Evolutionary conservation across 2,888 invertebrate species (phyloP), one percentile per base, ranked within the genome.

Genomic region (Leptothorax acervorum): DNA sequence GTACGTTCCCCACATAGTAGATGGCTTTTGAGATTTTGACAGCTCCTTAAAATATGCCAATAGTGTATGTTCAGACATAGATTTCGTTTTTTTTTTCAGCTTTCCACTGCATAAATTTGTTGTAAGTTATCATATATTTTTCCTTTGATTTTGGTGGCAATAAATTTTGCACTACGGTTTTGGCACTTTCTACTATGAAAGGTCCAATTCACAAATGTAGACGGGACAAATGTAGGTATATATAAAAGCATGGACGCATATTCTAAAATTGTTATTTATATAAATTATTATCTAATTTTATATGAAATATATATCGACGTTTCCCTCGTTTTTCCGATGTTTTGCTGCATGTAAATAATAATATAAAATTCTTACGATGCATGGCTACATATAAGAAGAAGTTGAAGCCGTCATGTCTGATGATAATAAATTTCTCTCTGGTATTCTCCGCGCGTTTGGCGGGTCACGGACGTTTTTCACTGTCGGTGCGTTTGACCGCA

Each of bases 391-490:
- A 51, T 63, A 15, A 31, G 39, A 51, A 31, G 51, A 53, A 53
- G 12, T 65, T 23, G 51, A 65, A 39, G 23, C 35, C 4, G 35
- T 81, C 60, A 71, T 71, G 48, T 39, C 18, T 71, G 60, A 81
- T 60, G 23, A 81, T 81, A 71, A 81, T 71, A 81, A 71, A 81
- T 81, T 71, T 28, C 45, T 60, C 55, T 78, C 53, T 53, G 23
- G 53, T 65, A 39, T 75, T 75, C 63, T 63, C 75, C 18, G 23
- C 57, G 18, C 35, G 60, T 71, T 48, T 79, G 71, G 48, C 60
- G 48, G 66, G 9, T 70, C 48, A 57, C 57, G 35, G 48, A 12
- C 71, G 60, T 85, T 75, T 83, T 84, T 84, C 84, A 65, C 73
- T 66, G 68, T 79, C 70, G 28, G 5, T 53, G 70, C 60, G 23